These are phyloP conservation scores for Trimorus sp. DNA, from an alignment of 2,888 invertebrate species.

Conservation along the genomic window DNA sequence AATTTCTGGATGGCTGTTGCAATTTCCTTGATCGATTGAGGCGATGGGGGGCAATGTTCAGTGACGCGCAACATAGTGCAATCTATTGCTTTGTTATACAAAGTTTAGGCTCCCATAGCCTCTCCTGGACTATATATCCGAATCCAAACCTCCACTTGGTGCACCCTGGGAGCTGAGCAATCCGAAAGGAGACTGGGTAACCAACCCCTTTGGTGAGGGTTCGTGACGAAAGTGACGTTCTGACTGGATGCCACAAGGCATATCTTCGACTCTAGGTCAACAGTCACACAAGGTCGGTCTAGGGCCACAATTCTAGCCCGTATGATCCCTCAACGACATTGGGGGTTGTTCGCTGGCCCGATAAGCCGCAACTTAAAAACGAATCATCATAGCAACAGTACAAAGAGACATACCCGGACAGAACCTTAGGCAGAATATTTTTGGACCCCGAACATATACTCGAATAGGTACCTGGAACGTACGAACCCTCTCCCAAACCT, in stretches of 20 bases:
- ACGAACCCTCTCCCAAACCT: conserved; percentile 22
- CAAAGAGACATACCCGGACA: conserved; percentile 27
- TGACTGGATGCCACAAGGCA: no score
- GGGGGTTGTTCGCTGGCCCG: conserved; percentile 23
- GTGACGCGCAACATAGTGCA: no score
- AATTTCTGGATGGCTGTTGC: conserved; percentile 7
- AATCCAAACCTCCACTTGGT: conserved; percentile 20
- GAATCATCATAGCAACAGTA: conserved; percentile 11
- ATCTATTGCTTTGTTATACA: no score
- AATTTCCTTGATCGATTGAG: conserved; percentile 15
- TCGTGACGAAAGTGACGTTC: no score
- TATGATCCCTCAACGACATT: conserved; percentile 20
- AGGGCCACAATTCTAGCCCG: background rate
- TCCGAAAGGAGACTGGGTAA: conserved; percentile 16
- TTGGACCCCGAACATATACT: conserved; percentile 20
- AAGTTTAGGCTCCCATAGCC: no score
- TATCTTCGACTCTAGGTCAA: no score
- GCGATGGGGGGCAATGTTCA: no score
- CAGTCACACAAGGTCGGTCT: no score
- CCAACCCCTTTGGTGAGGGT: conserved; percentile 24
- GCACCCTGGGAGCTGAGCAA: conserved; percentile 8
- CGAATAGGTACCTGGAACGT: conserved; percentile 33
- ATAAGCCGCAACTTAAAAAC: conserved; percentile 30
- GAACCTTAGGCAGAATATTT: conserved; percentile 11
- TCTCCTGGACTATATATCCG: background rate